Evolutionary conservation across 2,113 vertebrate genomes (phyloP), one percentile per base, ranked within the genome.

Genomic region (Gopherus evgoodei): DNA sequence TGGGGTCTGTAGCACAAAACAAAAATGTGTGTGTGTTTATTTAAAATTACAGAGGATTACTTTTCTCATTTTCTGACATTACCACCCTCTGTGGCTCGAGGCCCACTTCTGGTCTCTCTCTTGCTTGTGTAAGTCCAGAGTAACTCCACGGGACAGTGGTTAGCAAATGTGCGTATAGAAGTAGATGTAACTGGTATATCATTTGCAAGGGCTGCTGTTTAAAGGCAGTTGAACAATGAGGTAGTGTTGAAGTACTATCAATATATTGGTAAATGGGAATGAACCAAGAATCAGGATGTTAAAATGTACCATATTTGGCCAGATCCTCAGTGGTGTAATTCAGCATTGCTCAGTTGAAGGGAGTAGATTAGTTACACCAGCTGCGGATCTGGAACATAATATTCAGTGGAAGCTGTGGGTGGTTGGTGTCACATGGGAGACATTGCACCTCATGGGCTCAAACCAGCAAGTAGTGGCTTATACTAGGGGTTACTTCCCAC

Each of bases 401-500:
- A 22, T 19, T 53, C 49, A 53, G 3, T 92, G 24, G 89, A 88
- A 22, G 1, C 21, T 57, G 54, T 1, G 8, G 53, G 27, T 2
- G 0, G 0, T 83, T 81, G 27, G 9, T 8, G 21, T 83, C 93
- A 4, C 56, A 57, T 31, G 62, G 75, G 7, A 84, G 49, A 38
- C 8, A 4, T 25, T n/a, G 42, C 12, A 27, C 75, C 75, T 42
- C 42, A 14, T 78, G 75, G 42, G 24, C 6, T 78, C 25, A 27
- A 24, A 44, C 25, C 75, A 11, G 25, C 22, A 24, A 27, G 25
- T 11, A 38, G 62, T 78, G 25, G 42, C 24, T 44, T 78, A 27
- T 47, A 13, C 11, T 29, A 11, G 38, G 44, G 7, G 10, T 27
- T 90, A 4, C 19, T 87, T 93, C 88, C 24, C 69, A 31, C 89